These are phyloP conservation scores for Platycheirus albimanus DNA, from an alignment of 2,888 invertebrate genomes.

Conservation along the genomic window DNA sequence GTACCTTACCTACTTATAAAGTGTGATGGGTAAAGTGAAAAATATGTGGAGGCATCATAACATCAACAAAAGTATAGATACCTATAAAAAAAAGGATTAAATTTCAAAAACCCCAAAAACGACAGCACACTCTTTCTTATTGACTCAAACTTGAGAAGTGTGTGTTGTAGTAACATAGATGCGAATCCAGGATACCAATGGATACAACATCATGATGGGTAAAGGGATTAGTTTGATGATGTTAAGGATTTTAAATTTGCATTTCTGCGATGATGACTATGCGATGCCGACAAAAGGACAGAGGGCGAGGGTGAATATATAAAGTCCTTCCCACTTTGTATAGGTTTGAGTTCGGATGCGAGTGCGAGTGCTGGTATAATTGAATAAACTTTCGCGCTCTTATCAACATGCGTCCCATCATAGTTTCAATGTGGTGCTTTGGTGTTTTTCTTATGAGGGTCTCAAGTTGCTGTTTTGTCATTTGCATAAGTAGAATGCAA, in stretches of 20 bases:
- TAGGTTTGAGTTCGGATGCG: too few species aligned
- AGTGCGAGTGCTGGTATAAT: constrained; percentile 28
- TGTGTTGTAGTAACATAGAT: constrained; percentile 20
- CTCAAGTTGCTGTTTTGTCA: constrained; percentile 64
- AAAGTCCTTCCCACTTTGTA: background rate
- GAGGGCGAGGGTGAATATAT: background rate
- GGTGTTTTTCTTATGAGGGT: constrained; percentile 58
- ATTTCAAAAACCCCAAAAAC: constrained; percentile 51
- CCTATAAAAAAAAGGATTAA: constrained; percentile 62
- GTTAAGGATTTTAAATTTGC: constrained; percentile 73
- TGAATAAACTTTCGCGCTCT: constrained; percentile 63
- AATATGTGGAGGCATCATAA: constrained; percentile 13
- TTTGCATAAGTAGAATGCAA: constrained; percentile 74
- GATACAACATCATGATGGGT: constrained; percentile 67
- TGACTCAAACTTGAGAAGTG: constrained; percentile 51
- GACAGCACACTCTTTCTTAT: constrained; percentile 45
- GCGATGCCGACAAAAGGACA: constrained; percentile 3
- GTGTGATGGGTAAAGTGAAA: constrained; percentile 15
- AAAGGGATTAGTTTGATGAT: constrained; percentile 73
- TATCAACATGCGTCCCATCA: constrained; percentile 11
- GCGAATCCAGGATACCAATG: constrained; percentile 43
- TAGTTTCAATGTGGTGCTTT: constrained; percentile 41
- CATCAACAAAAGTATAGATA: too few species aligned
- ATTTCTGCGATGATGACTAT: constrained; percentile 64
- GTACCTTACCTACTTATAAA: background rate